Conservation (phyloP, 1,140 invertebrate species). For the Lanistes nyassanus region DNA sequence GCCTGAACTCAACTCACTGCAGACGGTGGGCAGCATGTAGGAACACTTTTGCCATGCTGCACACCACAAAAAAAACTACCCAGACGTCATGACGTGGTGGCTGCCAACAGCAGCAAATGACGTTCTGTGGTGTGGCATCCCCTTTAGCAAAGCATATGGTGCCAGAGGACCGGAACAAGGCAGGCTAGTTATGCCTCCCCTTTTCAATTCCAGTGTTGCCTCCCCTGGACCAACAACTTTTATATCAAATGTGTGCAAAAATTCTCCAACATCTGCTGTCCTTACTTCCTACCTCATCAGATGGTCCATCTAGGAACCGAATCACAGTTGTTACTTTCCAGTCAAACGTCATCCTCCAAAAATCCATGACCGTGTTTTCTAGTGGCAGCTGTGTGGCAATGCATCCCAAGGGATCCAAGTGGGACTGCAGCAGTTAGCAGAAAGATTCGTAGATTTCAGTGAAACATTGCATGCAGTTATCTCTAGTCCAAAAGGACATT, state of each 20-base stretch:
- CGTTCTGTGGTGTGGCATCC: neutral
- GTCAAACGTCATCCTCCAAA: slow-evolving; percentile 22
- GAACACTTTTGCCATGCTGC: no score
- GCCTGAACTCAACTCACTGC: slow-evolving; percentile 6
- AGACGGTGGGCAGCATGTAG: neutral
- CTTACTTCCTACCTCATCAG: slow-evolving; percentile 4
- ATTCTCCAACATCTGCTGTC: no score
- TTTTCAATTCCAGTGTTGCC: no score
- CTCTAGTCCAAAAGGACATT: no score
- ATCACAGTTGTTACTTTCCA: slow-evolving; percentile 4
- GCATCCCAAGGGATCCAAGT: neutral
- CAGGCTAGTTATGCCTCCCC: no score
- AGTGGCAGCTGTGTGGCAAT: slow-evolving; percentile 24
- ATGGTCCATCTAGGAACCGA: slow-evolving; percentile 3
- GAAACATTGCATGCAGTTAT: no score
- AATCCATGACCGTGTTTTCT: slow-evolving; percentile 6
- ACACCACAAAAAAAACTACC: no score
- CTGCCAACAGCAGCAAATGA: neutral
- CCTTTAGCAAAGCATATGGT: no score
- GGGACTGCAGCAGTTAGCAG: neutral
- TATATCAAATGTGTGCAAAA: no score
- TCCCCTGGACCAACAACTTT: no score
- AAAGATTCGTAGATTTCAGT: no score
- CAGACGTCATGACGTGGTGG: neutral
- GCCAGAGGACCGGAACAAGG: no score